Evolutionary conservation across 2,797 vertebrate genomes (phyloP).

Genomic region (Pteronotus mesoamericanus): DNA sequence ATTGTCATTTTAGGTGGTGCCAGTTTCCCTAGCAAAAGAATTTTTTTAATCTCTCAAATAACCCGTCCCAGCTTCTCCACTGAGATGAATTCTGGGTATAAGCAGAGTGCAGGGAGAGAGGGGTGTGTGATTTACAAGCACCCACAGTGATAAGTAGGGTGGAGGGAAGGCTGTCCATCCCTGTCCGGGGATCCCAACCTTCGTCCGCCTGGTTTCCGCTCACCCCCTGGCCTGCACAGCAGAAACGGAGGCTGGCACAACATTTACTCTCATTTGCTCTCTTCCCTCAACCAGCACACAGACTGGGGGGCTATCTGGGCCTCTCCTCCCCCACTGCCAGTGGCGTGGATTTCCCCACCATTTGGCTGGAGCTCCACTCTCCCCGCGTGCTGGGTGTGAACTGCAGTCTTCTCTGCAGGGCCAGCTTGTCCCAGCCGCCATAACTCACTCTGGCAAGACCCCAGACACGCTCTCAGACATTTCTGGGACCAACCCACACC

Average conservation of each 20-base stretch:
- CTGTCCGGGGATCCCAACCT: neutral
- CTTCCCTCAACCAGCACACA: neutral
- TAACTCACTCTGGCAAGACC: neutral
- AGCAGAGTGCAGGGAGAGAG: neutral
- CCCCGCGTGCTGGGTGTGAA: neutral
- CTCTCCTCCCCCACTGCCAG: neutral
- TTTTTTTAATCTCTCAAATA: neutral
- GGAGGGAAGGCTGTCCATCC: neutral
- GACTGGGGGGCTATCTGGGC: neutral
- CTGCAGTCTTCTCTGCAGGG: neutral
- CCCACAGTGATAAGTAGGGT: rapidly evolving
- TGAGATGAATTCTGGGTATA: neutral
- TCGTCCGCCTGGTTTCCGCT: neutral
- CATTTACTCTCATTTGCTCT: neutral
- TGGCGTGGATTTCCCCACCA: neutral
- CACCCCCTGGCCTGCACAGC: neutral
- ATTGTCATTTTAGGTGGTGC: neutral
- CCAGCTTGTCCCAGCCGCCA: neutral
- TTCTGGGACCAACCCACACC: too few relatives aligned
- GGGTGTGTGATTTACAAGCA: neutral
- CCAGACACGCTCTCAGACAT: neutral
- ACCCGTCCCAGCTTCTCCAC: neutral
- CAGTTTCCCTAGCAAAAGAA: neutral
- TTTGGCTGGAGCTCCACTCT: neutral
- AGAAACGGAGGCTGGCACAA: neutral